These are phyloP conservation scores for Argopecten irradians DNA, from an alignment of 1,140 invertebrate species.

Conservation along the genomic window DNA sequence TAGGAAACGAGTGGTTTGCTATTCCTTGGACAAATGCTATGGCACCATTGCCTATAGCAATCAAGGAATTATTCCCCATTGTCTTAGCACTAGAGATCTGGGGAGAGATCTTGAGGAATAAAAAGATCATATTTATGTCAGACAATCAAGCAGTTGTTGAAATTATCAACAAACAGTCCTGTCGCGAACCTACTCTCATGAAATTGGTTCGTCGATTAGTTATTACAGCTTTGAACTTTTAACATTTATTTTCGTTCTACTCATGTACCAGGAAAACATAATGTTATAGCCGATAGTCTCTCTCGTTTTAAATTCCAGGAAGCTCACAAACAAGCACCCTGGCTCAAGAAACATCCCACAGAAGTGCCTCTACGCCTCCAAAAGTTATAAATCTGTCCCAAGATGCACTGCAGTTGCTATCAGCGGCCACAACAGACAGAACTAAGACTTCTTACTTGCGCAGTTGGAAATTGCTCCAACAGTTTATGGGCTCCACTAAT, in stretches of 20 bases:
- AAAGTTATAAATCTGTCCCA: not conserved
- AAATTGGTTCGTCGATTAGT: not conserved
- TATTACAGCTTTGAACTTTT: not conserved
- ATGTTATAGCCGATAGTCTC: slow-evolving; percentile 33
- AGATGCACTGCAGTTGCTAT: not conserved
- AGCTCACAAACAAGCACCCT: not conserved
- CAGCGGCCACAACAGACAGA: not conserved
- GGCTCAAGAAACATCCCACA: not conserved
- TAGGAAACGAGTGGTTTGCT: slow-evolving; percentile 12
- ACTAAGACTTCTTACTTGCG: not conserved
- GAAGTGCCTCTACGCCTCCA: not conserved
- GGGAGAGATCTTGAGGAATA: not conserved
- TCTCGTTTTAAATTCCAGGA: slow-evolving; percentile 42
- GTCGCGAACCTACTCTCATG: slow-evolving; percentile 30
- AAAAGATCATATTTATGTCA: slow-evolving; percentile 31
- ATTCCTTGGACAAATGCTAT: not conserved
- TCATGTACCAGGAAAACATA: slow-evolving; percentile 31
- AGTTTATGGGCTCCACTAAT: not conserved
- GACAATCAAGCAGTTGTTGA: slow-evolving; percentile 35
- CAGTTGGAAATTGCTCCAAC: not conserved
- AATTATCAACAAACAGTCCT: slow-evolving; percentile 40
- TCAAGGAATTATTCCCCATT: slow-evolving; percentile 36
- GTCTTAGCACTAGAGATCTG: slow-evolving; percentile 24
- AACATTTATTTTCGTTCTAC: slow-evolving; percentile 26
- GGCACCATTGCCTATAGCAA: slow-evolving; percentile 15